Evolutionary conservation across 2,888 invertebrate species (phyloP).

Genomic region (Mesorhabditis spiculigera): DNA sequence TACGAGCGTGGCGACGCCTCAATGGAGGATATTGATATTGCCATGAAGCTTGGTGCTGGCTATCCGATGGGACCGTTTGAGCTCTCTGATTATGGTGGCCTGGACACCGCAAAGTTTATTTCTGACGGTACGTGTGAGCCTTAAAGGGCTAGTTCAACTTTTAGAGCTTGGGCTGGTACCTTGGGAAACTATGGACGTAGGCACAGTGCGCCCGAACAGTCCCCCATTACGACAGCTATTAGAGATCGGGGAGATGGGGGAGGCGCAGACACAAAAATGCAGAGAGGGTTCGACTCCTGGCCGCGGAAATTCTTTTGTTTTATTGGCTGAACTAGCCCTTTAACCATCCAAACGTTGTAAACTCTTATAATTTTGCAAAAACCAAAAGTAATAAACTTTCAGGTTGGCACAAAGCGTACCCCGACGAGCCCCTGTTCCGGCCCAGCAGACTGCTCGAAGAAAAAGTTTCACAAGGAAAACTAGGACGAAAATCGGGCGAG

Average conservation of each 20-base stretch:
- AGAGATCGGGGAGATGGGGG: too few relatives aligned
- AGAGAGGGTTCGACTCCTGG: too few relatives aligned
- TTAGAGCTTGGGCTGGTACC: too few relatives aligned
- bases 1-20: conserved; percentile 62
- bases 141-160: too few relatives aligned
- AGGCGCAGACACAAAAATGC: too few relatives aligned
- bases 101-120: conserved; percentile 73
- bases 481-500: conserved; percentile 76
- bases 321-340: too few relatives aligned
- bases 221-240: too few relatives aligned
- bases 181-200: too few relatives aligned
- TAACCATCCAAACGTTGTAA: too few relatives aligned
- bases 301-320: too few relatives aligned
- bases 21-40: conserved; percentile 75
- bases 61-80: conserved; percentile 88
- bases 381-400: conserved; percentile 18
- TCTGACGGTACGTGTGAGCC: conserved; percentile 66
- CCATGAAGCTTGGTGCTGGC: conserved; percentile 84
- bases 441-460: conserved; percentile 69
- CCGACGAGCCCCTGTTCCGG: conserved; percentile 69
- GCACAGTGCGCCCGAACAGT: too few relatives aligned
- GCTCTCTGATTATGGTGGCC: conserved; percentile 77
- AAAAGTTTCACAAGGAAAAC: conserved; percentile 74
- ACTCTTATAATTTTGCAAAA: too few relatives aligned
- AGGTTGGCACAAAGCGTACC: conserved; percentile 74